Conservation (phyloP, 2,113 vertebrate genomes). For the Chrysemys picta region DNA sequence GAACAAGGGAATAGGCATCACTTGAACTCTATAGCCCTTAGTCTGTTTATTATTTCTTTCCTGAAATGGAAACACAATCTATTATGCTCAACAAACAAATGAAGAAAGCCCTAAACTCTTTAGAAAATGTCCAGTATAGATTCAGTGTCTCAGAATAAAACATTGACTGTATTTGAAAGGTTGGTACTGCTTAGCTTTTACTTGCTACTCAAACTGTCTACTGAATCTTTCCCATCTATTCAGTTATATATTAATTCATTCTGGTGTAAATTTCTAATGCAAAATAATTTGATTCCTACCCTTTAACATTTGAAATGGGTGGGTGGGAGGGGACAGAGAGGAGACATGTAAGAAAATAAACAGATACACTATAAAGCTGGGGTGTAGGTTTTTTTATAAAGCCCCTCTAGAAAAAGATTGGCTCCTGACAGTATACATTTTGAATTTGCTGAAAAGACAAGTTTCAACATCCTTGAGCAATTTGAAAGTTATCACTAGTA, state of each 20-base stretch:
- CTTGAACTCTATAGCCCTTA: not conserved
- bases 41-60: not conserved
- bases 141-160: not conserved
- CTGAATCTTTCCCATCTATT: not conserved
- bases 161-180: not conserved
- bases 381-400: not conserved
- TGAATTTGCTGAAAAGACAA: not conserved
- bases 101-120: not conserved
- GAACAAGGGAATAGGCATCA: not conserved
- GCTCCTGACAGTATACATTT: not conserved
- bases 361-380: not conserved
- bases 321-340: not conserved
- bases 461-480: not conserved
- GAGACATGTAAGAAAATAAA: not conserved
- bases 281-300: not conserved
- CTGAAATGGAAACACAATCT: not conserved
- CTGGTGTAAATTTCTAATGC: not conserved
- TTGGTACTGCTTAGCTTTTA: not conserved
- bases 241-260: rapidly evolving
- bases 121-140: not conserved
- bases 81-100: not conserved
- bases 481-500: not conserved
- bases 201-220: not conserved
- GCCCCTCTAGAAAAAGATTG: not conserved
- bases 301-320: not conserved